Conservation (phyloP, 2,888 invertebrate genomes). For the Strigamia maritima region DNA sequence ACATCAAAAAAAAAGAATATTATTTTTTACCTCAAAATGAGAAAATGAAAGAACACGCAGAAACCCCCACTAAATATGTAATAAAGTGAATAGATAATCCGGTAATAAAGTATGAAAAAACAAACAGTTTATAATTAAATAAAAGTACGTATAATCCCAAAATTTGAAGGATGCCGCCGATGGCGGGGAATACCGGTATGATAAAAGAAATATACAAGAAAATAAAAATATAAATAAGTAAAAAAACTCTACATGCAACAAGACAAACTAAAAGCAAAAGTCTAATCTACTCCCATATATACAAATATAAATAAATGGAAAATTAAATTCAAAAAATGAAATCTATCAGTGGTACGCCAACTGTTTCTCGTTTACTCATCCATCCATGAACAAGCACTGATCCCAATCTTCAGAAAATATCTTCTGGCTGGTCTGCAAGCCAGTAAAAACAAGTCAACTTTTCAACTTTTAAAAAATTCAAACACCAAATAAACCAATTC, state of each 20-base stretch:
- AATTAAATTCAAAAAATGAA: background rate
- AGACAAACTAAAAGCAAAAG: background rate
- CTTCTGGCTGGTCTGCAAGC: conserved; percentile 36
- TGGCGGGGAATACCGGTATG: background rate
- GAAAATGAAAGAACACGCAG: background rate
- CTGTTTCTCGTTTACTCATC: background rate
- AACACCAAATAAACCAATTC: background rate
- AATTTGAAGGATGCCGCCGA: no score
- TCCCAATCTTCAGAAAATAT: conserved; percentile 15
- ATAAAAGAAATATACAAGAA: background rate
- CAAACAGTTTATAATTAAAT: background rate
- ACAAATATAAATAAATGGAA: background rate
- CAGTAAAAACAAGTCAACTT: conserved; percentile 36
- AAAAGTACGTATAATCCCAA: no score
- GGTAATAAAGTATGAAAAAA: background rate
- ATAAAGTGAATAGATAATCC: no score
- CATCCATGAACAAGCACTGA: background rate
- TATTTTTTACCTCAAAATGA: background rate
- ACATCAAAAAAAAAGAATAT: background rate
- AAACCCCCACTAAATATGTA: background rate
- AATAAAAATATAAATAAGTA: background rate
- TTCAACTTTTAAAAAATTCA: conserved; percentile 1
- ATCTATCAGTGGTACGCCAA: background rate
- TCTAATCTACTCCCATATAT: background rate
- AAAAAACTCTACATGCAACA: background rate